Base-by-base conservation (phyloP, 1,140 invertebrate genomes). In the Drosophila nigromelanica region DNA sequence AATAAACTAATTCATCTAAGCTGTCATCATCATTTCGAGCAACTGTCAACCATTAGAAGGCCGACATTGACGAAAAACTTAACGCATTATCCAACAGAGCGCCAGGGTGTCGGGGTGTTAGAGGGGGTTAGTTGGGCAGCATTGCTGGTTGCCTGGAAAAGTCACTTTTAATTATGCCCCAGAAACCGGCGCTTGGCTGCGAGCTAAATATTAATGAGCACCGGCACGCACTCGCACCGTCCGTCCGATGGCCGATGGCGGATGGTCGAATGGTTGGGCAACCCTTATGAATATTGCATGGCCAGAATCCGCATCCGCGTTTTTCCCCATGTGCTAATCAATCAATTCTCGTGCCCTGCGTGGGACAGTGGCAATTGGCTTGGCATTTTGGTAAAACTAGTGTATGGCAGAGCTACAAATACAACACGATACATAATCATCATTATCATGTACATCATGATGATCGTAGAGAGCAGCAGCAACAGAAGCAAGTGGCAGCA, bases 1-100 rank as follows among this genome's bases (percentile, higher is more conserved):
- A 61, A 62, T 76, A 89, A 87, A 87, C 83, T 89, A 87, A 87
- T 87, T 83, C 83, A 87, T 87, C 82, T 89, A 82, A 89, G 82
- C 82, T 87, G 82, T 87, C 83, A 87, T 87, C 83, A 87, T 87
- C 83, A 89, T 83, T 87, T 89, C 83, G 67, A 79, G 83, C 83
- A 79, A 89, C 83, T 89, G 82, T 86, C 82, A 89, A 76, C 35
- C 76, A 83, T 89, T 87, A 89, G 82, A 73, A 54, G 35, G 40
- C 64, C 50, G 18, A 68, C 78, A 75, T 76, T 89, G 78, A 87
- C 79, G 82, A 86, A 86, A 86, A 86, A 83, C 79, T 87, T 87
- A 78, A 83, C 76, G 68, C 79, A 89, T 83, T 83, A 80, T 68
- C 83, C 83, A 78, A 78, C 75, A 0, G 27, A 8, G n/a, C n/a